phyloP scores from a whole-genome alignment of 2,113 vertebrate genomes.

The Chinchilla lanigera region DNA sequence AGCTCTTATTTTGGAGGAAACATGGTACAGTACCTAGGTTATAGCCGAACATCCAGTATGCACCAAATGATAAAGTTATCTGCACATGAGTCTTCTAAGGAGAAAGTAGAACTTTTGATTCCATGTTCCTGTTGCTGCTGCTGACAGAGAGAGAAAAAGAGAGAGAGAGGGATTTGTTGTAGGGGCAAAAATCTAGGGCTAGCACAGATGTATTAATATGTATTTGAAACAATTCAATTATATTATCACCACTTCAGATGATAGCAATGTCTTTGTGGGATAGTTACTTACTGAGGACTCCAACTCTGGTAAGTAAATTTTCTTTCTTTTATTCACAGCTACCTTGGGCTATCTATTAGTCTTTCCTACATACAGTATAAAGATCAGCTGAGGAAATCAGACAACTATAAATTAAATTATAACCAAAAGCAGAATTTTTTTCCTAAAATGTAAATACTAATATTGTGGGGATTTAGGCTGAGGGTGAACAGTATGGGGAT shows the following conservation, averaged over 20 bases:
- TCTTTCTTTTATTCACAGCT: not conserved
- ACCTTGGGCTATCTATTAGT: not conserved
- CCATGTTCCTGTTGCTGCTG: not conserved
- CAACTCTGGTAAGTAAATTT: not conserved
- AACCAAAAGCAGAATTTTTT: not conserved
- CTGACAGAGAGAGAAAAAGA: not conserved
- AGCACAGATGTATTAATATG: not conserved
- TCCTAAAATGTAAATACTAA: too few species aligned
- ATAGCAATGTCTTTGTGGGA: not conserved
- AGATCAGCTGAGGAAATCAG: not conserved
- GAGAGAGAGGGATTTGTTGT: not conserved
- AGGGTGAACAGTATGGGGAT: fast-evolving
- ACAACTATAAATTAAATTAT: not conserved
- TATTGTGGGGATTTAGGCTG: not conserved
- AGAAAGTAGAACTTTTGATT: not conserved
- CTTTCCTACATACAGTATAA: not conserved
- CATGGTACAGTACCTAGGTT: not conserved
- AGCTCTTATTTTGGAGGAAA: not conserved
- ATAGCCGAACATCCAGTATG: not conserved
- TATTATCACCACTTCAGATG: not conserved
- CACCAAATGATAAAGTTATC: too few species aligned
- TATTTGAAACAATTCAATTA: not conserved
- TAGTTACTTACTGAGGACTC: not conserved
- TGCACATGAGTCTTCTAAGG: not conserved
- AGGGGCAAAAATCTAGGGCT: not conserved